Conservation (phyloP, 2,797 vertebrate species). For the Prunella strophiata region DNA sequence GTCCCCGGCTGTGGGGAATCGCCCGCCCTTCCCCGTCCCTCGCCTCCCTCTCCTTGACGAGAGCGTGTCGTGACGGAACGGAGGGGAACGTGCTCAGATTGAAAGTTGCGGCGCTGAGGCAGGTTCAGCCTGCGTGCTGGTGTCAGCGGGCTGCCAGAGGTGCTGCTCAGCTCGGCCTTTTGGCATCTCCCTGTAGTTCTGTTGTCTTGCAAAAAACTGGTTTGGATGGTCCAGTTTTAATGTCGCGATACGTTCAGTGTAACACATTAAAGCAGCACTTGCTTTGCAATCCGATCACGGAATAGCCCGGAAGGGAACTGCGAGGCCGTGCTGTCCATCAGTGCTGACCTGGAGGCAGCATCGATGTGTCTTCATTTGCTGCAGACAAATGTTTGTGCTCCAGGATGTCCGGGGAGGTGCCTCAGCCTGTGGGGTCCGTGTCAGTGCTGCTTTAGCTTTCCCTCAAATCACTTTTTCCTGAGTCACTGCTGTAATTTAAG, state of each 20-base stretch:
- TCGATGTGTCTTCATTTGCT: not conserved
- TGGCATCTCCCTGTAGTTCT: not conserved
- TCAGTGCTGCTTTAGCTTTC: not conserved
- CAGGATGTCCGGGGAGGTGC: not conserved
- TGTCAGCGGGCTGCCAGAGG: not conserved
- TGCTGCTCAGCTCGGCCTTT: not conserved
- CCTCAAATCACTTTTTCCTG: not conserved
- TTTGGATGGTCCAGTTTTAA: not conserved
- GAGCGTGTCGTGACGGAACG: not conserved
- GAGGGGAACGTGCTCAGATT: fast-evolving
- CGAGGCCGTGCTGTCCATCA: not conserved
- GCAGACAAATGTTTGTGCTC: not conserved
- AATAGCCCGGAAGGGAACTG: not conserved
- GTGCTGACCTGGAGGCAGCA: not conserved
- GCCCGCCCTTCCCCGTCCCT: not conserved
- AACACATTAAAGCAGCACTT: not conserved
- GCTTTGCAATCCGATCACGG: not conserved
- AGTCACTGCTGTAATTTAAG: not conserved
- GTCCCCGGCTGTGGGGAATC: not conserved
- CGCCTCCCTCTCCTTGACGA: not conserved
- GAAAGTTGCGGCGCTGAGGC: not conserved
- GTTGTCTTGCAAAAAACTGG: not conserved
- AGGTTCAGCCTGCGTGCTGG: fast-evolving
- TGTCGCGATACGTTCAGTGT: not conserved
- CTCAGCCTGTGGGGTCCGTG: not conserved